These are phyloP conservation scores for Asbolus verrucosus DNA, from an alignment of 1,140 invertebrate species.

Conservation along the genomic window DNA sequence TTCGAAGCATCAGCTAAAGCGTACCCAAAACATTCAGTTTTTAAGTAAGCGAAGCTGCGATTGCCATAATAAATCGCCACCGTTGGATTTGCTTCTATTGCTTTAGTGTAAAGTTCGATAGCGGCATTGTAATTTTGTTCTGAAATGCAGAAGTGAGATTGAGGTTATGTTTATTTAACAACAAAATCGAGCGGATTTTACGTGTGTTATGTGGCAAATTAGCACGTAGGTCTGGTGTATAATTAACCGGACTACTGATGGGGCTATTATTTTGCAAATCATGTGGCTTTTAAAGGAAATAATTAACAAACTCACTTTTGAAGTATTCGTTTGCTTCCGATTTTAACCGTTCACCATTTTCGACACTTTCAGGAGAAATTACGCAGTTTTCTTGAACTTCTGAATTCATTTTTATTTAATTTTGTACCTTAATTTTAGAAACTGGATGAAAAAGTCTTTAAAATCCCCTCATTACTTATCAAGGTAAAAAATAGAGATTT, in stretches of 20 bases:
- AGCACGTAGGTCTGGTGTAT: too few species aligned
- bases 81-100: slow-evolving; percentile 87
- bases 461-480: slow-evolving; percentile 38
- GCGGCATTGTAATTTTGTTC: slow-evolving; percentile 91
- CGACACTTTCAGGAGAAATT: slow-evolving; percentile 63
- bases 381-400: slow-evolving; percentile 43
- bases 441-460: slow-evolving; percentile 39
- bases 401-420: slow-evolving; percentile 50
- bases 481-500: slow-evolving; percentile 39
- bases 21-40: slow-evolving; percentile 93
- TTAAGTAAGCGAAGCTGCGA: slow-evolving; percentile 94
- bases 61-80: slow-evolving; percentile 92
- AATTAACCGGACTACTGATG: not conserved
- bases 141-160: slow-evolving; percentile 66
- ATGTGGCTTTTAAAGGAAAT: slow-evolving; percentile 20
- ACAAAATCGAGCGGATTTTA: not conserved
- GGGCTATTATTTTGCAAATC: slow-evolving; percentile 19
- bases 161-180: slow-evolving; percentile 44
- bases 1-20: slow-evolving; percentile 92
- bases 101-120: slow-evolving; percentile 90
- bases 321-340: slow-evolving; percentile 87
- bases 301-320: slow-evolving; percentile 76
- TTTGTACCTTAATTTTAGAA: slow-evolving; percentile 39
- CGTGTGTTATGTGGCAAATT: slow-evolving; percentile 3
- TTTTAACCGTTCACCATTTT: slow-evolving; percentile 81